A percentile compares a stretch with the other conserved stretches of the same genome.
Evolutionary conservation across 2,113 vertebrate genomes (phyloP).

Genomic region (Cryptomyrus ogoouensis): DNA sequence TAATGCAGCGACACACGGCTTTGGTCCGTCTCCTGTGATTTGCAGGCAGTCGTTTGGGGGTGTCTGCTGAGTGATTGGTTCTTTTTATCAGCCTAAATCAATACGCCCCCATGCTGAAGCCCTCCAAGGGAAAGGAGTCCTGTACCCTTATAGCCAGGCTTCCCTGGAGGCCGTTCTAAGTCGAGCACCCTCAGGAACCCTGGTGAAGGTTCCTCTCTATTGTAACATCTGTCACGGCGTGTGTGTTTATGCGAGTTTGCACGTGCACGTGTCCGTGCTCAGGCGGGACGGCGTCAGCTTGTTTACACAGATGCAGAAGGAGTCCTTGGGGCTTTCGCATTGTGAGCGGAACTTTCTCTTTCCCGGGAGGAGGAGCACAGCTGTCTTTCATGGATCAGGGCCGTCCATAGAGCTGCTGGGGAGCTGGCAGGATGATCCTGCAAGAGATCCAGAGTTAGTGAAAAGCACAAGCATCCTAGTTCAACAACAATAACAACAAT

Average conservation of each 20-base stretch:
- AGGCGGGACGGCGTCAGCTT: not conserved
- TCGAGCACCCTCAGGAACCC: not conserved
- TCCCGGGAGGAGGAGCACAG: not conserved
- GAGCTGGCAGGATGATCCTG: not conserved
- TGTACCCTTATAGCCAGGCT: not conserved
- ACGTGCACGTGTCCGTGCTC: not conserved
- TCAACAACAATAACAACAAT: not conserved
- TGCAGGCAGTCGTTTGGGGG: not conserved
- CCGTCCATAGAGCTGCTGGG: not conserved
- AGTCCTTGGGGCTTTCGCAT: not conserved
- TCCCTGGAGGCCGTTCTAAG: not conserved
- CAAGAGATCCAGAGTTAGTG: not conserved
- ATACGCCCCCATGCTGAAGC: not conserved
- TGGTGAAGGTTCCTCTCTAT: not conserved
- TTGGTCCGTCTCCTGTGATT: not conserved
- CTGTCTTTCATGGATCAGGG: not conserved
- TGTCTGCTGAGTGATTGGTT: not conserved
- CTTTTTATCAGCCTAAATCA: not conserved
- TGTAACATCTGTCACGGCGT: not conserved
- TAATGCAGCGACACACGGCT: not conserved
- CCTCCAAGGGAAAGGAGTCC: not conserved
- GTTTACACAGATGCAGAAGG: constrained; percentile 11
- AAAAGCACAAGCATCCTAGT: not conserved
- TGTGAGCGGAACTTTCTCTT: not conserved
- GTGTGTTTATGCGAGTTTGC: not conserved